These are phyloP conservation scores for Hypothenemus hampei DNA, from an alignment of 1,140 invertebrate genomes.

Conservation along the genomic window DNA sequence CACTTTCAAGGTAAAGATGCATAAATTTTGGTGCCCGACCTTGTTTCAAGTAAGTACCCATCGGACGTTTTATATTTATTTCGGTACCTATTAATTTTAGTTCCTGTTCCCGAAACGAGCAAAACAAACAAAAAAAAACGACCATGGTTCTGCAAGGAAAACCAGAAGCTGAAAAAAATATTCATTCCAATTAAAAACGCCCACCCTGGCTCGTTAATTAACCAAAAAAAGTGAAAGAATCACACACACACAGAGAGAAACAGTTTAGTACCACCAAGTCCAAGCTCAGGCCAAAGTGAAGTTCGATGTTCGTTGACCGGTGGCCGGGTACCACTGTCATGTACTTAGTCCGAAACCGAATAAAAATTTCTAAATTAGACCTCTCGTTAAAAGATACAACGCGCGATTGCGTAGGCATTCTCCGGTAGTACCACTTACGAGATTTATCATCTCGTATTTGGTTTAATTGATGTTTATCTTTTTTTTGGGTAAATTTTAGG, in stretches of 20 bases:
- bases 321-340: constrained; percentile 13
- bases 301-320: constrained; percentile 29
- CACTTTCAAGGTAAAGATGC: constrained; percentile 22
- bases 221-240: too few relatives aligned
- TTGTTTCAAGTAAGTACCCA: constrained; percentile 6
- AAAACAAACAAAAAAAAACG: background rate
- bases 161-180: too few relatives aligned
- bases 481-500: too few relatives aligned
- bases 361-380: constrained; percentile 37
- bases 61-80: too few relatives aligned
- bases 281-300: constrained; percentile 38
- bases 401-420: constrained; percentile 29
- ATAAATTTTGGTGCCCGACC: background rate
- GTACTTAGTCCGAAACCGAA: constrained; percentile 12
- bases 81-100: background rate
- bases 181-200: too few relatives aligned
- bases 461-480: too few relatives aligned
- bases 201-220: too few relatives aligned
- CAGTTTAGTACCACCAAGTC: too few relatives aligned
- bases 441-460: too few relatives aligned
- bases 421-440: background rate
- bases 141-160: too few relatives aligned
- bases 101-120: background rate
- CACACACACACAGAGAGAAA: too few relatives aligned
- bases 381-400: constrained; percentile 39